Evolutionary conservation across 2,113 vertebrate species (phyloP), one percentile per base, ranked within the genome.

Genomic region (Myodes glareolus): DNA sequence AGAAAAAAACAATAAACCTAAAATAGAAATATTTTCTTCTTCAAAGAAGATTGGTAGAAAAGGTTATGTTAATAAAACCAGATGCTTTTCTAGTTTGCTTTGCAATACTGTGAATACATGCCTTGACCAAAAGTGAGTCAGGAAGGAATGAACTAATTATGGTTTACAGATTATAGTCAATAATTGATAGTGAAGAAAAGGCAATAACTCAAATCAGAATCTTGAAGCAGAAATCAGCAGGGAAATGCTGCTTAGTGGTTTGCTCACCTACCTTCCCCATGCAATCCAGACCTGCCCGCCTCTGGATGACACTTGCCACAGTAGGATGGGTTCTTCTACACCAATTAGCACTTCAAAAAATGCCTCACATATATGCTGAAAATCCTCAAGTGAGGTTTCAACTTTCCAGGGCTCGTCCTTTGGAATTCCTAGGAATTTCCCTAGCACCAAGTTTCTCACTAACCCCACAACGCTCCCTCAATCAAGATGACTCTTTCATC

Each of bases 21-120:
- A 92, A 94, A 86, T 77, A 95, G 29, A 82, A 92, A 3, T n/a
- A 70, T 86, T 29, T 85, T 86, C 5, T 88, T 95, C 7, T 88
- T 93, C 86, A 95, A 5, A 89, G 39, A 88, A 93, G 2, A 33
- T 13, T 70, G 52, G 93, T 93, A 89, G 47, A 29, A 0, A 0
- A 85, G 63, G 33, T 13, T 73, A 2, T 81, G 81, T 81, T 50
- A 63, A 68, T 75, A 3, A 93, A 81, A 85, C 68, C 68, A 14
- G 67, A 70, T 70, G 36, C 19, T 68, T 68, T 36, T 68, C 67
- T 68, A 68, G 31, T 36, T 68, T 68, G 67, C 67, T 72, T 72
- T 72, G 70, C 68, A 72, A 72, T n/a, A 1, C 17, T 72, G 17
- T 72, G 70, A n/a, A n/a, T 8, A 39, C 19, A 72, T n/a, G 21